These are phyloP conservation scores for Henricia sp. DNA, from an alignment of 53 echinoderm and acorn worm genomes.

Conservation along the genomic window DNA sequence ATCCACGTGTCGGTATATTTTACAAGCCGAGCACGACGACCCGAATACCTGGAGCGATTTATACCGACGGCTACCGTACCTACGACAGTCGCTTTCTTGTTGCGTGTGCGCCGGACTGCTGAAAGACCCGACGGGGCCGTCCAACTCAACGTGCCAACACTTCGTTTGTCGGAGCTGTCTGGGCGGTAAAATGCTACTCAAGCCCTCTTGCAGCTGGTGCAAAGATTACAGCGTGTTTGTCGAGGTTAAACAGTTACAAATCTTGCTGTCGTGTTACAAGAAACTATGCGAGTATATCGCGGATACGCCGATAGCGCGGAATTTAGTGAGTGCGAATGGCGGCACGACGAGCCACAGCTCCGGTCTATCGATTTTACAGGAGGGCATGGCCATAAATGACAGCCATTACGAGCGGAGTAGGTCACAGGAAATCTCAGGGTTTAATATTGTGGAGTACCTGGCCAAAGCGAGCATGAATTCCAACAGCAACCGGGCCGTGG, in stretches of 20 bases:
- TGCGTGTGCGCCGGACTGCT: slow-evolving; percentile 94
- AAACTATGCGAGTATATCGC: slow-evolving; percentile 95
- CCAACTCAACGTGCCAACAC: slow-evolving; percentile 96
- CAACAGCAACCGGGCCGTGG: background rate
- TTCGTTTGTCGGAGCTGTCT: slow-evolving; percentile 88
- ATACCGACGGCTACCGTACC: slow-evolving; percentile 95
- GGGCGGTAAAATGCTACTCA: slow-evolving; percentile 94
- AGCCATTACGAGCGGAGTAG: slow-evolving; percentile 67
- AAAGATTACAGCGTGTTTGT: slow-evolving; percentile 87
- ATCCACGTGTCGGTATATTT: slow-evolving; percentile 97
- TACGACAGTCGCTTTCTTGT: slow-evolving; percentile 97
- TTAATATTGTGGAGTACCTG: slow-evolving; percentile 76
- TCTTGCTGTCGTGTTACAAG: slow-evolving; percentile 96
- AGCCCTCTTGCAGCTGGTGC: slow-evolving; percentile 98
- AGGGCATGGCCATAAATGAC: slow-evolving; percentile 93
- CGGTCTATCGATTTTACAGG: slow-evolving; percentile 81
- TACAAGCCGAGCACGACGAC: slow-evolving; percentile 91
- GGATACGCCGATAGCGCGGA: slow-evolving; percentile 98
- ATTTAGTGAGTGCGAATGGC: slow-evolving; percentile 83
- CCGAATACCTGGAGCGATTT: slow-evolving; percentile 96
- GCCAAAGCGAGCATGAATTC: slow-evolving; percentile 64
- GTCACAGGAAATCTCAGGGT: slow-evolving; percentile 42
- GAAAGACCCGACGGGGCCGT: slow-evolving; percentile 89
- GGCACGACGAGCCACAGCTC: slow-evolving; percentile 72
- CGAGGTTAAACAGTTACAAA: slow-evolving; percentile 87